A percentile compares a stretch with the other conserved stretches of the same genome.
These are phyloP conservation scores for Trididemnum miniatum DNA, from an alignment of 23 tunicate genomes.

Conservation along the genomic window DNA sequence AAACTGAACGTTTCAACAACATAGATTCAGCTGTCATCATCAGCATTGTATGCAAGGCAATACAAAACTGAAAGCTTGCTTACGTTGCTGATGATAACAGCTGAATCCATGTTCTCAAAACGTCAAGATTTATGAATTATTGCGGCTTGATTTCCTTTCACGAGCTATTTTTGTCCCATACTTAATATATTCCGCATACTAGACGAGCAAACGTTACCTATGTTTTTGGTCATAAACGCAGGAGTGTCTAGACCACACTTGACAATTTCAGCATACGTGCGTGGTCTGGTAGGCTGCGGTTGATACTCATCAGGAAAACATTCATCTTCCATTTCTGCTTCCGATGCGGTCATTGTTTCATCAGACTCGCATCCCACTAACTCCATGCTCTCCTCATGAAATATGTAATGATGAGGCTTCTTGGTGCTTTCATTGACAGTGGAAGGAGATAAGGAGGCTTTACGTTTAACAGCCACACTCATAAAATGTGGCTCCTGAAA, in stretches of 20 bases:
- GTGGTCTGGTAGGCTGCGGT: background rate
- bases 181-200: no score
- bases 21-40: no score
- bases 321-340: conserved; percentile 33
- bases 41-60: no score
- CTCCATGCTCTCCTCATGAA: background rate
- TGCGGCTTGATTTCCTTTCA: no score
- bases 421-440: background rate
- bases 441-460: conserved; percentile 14
- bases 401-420: conserved; percentile 4
- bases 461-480: conserved; percentile 23
- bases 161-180: no score
- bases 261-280: conserved; percentile 86
- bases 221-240: no score
- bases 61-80: no score
- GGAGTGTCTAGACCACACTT: conserved; percentile 39
- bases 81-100: no score
- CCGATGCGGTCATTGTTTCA: conserved; percentile 66
- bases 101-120: no score
- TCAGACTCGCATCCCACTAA: conserved; percentile 32
- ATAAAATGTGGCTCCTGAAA: background rate
- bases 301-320: background rate
- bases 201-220: no score
- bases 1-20: no score
- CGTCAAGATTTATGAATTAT: no score